phyloP scores from a whole-genome alignment of 2,113 vertebrate species.

The Thermophis baileyi region DNA sequence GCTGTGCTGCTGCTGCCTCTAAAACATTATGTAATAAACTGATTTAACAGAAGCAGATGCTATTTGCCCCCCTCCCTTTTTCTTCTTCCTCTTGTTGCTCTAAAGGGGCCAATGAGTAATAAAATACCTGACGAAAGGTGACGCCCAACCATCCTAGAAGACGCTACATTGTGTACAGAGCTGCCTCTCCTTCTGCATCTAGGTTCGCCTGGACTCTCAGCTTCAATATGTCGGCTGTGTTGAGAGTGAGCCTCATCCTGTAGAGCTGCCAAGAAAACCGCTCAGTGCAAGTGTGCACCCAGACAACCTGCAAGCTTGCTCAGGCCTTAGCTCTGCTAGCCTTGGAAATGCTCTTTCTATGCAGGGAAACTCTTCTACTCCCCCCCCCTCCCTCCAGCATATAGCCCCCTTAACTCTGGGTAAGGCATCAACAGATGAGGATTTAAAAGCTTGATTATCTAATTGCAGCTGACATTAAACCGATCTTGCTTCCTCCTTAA shows the following conservation, averaged over 20 bases:
- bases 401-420: constrained; percentile 37
- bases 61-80: constrained; percentile 39
- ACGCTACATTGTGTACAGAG: constrained; percentile 73
- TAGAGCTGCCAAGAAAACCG: constrained; percentile 79
- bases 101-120: constrained; percentile 65
- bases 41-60: constrained; percentile 64
- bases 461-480: constrained; percentile 75
- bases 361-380: constrained; percentile 66
- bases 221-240: constrained; percentile 68
- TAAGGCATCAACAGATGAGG: constrained; percentile 55
- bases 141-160: constrained; percentile 71
- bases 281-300: constrained; percentile 71
- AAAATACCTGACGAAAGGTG: constrained; percentile 81
- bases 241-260: constrained; percentile 79
- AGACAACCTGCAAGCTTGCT: constrained; percentile 63
- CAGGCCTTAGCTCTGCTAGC: constrained; percentile 68
- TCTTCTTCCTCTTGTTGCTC: constrained; percentile 33
- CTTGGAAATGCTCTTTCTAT: constrained; percentile 67
- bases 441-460: constrained; percentile 71
- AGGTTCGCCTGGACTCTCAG: constrained; percentile 62
- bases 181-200: constrained; percentile 75
- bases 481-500: constrained; percentile 72
- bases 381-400: constrained; percentile 40
- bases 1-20: constrained; percentile 53
- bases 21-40: constrained; percentile 69